Base-by-base conservation (phyloP, 2,888 invertebrate genomes). In the Phasia obesa region DNA sequence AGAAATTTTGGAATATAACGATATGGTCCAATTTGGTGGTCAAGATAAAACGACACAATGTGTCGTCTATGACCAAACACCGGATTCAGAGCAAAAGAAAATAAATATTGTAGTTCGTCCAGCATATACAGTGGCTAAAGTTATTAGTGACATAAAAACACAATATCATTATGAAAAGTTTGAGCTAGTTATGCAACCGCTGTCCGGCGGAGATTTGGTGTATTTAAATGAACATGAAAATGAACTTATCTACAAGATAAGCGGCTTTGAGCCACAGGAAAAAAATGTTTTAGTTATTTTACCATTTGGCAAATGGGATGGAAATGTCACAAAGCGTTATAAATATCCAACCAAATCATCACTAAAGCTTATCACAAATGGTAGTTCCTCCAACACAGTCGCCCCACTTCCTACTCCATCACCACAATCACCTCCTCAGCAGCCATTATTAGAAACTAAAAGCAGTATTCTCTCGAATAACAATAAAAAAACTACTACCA, bases 61-160 rank as follows among this genome's bases (percentile, higher is more conserved):
- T 85, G 89, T 88, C 55, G 90, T 91, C 55, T 87, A 88, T 83
- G 91, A 92, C 85, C 90, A 89, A 85, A 90, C 90, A 73, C 90
- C 90, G 35, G 87, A 88, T 65, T 89, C 91, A 31, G 89, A 88
- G 76, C 89, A 90, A 70, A 91, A 89, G 84, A 92, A 89, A 87
- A 89, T 91, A 70, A 89, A 87, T 81, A 86, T 92, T 51, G 88
- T 91, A 27, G 90, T 91, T 7, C 89, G 90, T 17, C 87, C 89
- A 27, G 87, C 87, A 25, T 88, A 88, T 49, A 91, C 90, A 31
- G 90, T 92, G 27, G 86, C 87, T 47, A 89, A 89, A 76, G 88
- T 92, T 5, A 91, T 91, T 60, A 84, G 85, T 19, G 86, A 90
- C 69, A 88, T 92, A 65, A 87, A 86, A 75, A 90, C 88, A 83